These are phyloP conservation scores for Hormaphis cornu DNA, from an alignment of 1,140 invertebrate genomes.

Conservation along the genomic window DNA sequence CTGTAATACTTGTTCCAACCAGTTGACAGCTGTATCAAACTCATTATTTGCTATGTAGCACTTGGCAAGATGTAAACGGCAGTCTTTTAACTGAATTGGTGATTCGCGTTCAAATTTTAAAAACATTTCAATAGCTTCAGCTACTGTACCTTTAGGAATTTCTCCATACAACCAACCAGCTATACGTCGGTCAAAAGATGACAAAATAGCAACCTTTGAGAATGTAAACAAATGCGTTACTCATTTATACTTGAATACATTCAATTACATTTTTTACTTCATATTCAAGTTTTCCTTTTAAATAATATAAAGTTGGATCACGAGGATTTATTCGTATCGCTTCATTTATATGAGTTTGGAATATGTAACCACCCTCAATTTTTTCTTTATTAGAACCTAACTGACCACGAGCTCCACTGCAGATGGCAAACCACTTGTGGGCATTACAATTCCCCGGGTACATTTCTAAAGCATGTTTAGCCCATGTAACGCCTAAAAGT, in stretches of 20 bases:
- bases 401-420: conserved; percentile 54
- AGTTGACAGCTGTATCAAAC: conserved; percentile 49
- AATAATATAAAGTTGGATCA: conserved; percentile 57
- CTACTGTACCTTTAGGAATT: conserved; percentile 52
- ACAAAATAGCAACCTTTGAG: conserved; percentile 50
- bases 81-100: conserved; percentile 56
- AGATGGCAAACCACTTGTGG: conserved; percentile 73
- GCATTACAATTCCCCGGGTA: conserved; percentile 50
- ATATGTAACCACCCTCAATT: conserved; percentile 57
- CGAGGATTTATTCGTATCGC: conserved; percentile 57
- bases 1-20: conserved; percentile 47
- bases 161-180: conserved; percentile 59
- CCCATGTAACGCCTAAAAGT: conserved; percentile 50
- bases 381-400: conserved; percentile 55
- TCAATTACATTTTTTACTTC: conserved; percentile 47
- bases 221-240: not conserved
- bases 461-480: conserved; percentile 49
- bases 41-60: conserved; percentile 50
- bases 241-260: not conserved
- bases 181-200: conserved; percentile 62
- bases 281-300: conserved; percentile 60
- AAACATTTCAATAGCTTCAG: conserved; percentile 59
- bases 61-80: conserved; percentile 60
- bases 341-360: conserved; percentile 62
- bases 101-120: conserved; percentile 54